phyloP scores from a whole-genome alignment of 2,113 vertebrate species.

The Cebidichthys violaceus region DNA sequence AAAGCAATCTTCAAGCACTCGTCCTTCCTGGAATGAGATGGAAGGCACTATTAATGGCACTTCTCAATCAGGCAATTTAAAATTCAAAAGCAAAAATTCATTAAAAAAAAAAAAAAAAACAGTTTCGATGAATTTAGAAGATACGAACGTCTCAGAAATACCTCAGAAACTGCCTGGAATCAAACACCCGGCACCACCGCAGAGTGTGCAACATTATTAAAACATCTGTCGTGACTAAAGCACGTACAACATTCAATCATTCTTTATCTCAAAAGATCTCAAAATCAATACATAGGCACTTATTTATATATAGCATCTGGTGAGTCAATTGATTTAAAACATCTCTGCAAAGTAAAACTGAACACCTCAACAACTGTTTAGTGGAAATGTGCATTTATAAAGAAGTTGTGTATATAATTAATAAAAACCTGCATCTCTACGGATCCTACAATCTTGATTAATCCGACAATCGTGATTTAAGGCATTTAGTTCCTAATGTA shows the following conservation, averaged over 20 bases:
- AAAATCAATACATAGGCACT: constrained; percentile 67
- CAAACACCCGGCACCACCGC: constrained; percentile 27
- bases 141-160: constrained; percentile 9
- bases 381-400: constrained; percentile 45
- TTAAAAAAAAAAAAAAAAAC: constrained; percentile 20
- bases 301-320: constrained; percentile 34
- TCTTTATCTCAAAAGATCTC: constrained; percentile 50
- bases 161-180: constrained; percentile 13
- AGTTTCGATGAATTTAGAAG: background rate
- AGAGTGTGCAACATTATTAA: background rate
- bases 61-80: constrained; percentile 14
- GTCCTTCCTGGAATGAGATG: constrained; percentile 43
- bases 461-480: constrained; percentile 34
- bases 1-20: background rate
- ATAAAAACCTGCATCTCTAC: constrained; percentile 1
- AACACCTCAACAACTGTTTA: background rate
- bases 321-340: constrained; percentile 32
- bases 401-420: background rate
- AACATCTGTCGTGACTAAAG: constrained; percentile 23
- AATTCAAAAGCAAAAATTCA: background rate
- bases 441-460: background rate
- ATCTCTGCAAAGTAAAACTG: constrained; percentile 33
- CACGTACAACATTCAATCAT: constrained; percentile 46
- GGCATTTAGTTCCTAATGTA: constrained; percentile 49
- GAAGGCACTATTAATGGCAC: constrained; percentile 62